Conservation (phyloP, 2,888 invertebrate species). For the Monoplex corrugatus region DNA sequence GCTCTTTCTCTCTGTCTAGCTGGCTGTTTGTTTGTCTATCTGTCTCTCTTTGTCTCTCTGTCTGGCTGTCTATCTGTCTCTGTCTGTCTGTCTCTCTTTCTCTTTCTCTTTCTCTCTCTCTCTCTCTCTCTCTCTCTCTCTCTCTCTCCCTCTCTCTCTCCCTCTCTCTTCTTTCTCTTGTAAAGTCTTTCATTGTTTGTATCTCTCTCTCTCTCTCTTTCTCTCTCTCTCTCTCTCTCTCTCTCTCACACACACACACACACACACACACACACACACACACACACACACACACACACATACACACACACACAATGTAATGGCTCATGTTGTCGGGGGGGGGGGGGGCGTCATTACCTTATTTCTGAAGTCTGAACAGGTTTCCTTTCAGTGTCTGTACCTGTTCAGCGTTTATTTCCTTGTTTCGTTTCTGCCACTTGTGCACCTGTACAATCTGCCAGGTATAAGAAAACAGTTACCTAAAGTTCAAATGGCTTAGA, state of each 20-base stretch:
- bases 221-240: background rate
- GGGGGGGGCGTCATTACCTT: too few relatives aligned
- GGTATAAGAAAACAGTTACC: too few relatives aligned
- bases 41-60: background rate
- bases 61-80: background rate
- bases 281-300: too few relatives aligned
- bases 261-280: background rate
- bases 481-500: too few relatives aligned
- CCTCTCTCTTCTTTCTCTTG: background rate
- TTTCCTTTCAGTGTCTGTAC: too few relatives aligned
- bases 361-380: too few relatives aligned
- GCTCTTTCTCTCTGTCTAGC: background rate
- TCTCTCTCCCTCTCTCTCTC: slow-evolving; percentile 24
- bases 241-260: background rate
- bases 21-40: background rate
- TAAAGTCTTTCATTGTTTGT: too few relatives aligned
- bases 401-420: too few relatives aligned
- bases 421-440: too few relatives aligned
- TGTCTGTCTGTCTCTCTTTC: background rate
- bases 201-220: background rate
- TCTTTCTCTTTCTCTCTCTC: background rate
- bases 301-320: too few relatives aligned
- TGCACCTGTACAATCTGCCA: too few relatives aligned
- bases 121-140: background rate
- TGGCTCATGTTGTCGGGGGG: too few relatives aligned